A percentile compares a stretch with the other conserved stretches of the same genome.
These are phyloP conservation scores for Tragopan temminckii DNA, from an alignment of 2,797 vertebrate genomes.

Conservation along the genomic window DNA sequence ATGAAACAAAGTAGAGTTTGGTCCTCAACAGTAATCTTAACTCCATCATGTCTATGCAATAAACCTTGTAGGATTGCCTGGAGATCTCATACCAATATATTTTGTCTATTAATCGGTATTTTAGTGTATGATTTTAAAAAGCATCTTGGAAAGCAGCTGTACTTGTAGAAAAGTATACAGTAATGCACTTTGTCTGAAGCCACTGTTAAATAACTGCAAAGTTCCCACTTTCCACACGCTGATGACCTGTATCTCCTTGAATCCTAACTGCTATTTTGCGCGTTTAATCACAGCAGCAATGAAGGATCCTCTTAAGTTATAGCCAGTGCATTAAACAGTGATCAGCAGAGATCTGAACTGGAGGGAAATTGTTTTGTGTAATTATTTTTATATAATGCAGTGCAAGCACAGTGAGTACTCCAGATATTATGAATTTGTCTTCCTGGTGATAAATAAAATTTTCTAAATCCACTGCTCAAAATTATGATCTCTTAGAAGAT, in stretches of 20 bases:
- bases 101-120: not conserved
- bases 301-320: not conserved
- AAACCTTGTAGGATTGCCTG: not conserved
- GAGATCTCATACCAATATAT: not conserved
- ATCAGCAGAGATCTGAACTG: not conserved
- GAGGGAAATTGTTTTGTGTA: not conserved
- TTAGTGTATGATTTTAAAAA: not conserved
- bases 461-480: not conserved
- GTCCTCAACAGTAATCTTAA: not conserved
- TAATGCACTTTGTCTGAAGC: not conserved
- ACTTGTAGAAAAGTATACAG: not conserved
- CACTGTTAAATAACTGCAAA: not conserved
- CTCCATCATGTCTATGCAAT: not conserved
- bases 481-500: not conserved
- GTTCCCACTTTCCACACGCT: not conserved
- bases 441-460: not conserved
- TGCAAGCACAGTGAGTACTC: not conserved
- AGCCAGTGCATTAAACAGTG: not conserved
- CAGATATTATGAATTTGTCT: not conserved
- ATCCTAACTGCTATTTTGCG: not conserved
- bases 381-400: not conserved
- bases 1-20: not conserved
- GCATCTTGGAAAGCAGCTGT: not conserved
- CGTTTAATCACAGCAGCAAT: not conserved
- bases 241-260: not conserved